phyloP scores from a whole-genome alignment of 2,797 vertebrate genomes.

The Brachymystax lenok region DNA sequence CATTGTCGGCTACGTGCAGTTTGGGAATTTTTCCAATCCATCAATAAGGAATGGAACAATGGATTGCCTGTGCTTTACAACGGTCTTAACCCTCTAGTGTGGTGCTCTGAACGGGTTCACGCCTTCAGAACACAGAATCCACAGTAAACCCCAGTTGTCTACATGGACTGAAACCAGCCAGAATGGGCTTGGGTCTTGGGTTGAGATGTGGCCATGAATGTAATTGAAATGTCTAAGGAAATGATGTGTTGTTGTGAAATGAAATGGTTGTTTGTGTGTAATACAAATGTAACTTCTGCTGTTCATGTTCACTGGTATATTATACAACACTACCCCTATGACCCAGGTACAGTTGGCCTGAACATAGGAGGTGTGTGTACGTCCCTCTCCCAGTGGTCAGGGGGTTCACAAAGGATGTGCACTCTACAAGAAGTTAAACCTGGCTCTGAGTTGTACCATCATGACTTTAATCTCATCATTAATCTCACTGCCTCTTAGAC shows the following conservation, averaged over 20 bases:
- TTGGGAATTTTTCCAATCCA: slow-evolving; percentile 57
- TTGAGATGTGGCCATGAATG: background rate
- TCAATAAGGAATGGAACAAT: slow-evolving; percentile 67
- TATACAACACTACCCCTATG: too few species aligned
- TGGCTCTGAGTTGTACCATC: background rate
- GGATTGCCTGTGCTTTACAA: slow-evolving; percentile 64
- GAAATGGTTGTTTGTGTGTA: too few species aligned
- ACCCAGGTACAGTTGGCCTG: too few species aligned
- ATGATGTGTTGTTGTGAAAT: background rate
- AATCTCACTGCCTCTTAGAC: background rate
- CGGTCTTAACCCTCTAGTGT: slow-evolving; percentile 53
- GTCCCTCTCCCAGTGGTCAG: background rate
- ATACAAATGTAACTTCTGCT: too few species aligned
- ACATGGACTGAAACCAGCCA: slow-evolving; percentile 11
- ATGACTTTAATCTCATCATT: background rate
- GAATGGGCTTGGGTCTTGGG: background rate
- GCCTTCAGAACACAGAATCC: slow-evolving; percentile 57
- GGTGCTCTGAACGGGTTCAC: slow-evolving; percentile 60
- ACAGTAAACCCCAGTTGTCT: slow-evolving; percentile 41
- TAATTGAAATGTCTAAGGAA: background rate
- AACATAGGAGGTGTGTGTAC: background rate
- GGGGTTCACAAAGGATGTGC: background rate
- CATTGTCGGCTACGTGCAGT: slow-evolving; percentile 49
- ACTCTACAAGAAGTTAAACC: background rate
- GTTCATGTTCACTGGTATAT: too few species aligned